Evolutionary conservation across 2,888 invertebrate species (phyloP).

Genomic region (Melieria omissa): DNA sequence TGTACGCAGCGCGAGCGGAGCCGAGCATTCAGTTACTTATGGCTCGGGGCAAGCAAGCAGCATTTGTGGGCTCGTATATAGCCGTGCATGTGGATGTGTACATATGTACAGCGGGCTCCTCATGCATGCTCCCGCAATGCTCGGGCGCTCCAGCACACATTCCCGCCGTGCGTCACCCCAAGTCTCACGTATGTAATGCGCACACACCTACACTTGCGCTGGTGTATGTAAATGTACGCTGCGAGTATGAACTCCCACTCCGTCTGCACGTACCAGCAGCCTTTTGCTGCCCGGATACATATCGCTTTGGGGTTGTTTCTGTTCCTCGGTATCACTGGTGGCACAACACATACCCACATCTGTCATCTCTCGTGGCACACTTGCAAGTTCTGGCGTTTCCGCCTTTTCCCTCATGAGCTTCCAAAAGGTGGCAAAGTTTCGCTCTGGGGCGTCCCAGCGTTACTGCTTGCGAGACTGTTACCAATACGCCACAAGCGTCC

Average conservation of each 20-base stretch:
- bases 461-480: too few species aligned
- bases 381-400: constrained; percentile 13
- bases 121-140: neutral
- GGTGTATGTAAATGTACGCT: too few species aligned
- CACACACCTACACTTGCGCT: too few species aligned
- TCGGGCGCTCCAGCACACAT: too few species aligned
- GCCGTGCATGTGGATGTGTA: neutral
- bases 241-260: constrained; percentile 1
- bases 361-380: constrained; percentile 12
- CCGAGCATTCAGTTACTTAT: constrained; percentile 42
- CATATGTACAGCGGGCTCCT: neutral
- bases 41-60: constrained; percentile 37
- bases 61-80: neutral
- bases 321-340: constrained; percentile 38
- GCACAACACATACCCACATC: too few species aligned
- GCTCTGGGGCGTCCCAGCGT: neutral
- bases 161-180: too few species aligned
- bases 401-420: constrained; percentile 5
- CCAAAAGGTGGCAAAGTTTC: constrained; percentile 1
- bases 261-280: neutral
- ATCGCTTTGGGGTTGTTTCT: constrained; percentile 60
- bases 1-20: constrained; percentile 20
- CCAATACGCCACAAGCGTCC: too few species aligned
- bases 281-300: constrained; percentile 54
- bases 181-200: too few species aligned